phyloP scores from a whole-genome alignment of 1,140 invertebrate genomes.

The Dendrolimus kikuchii region DNA sequence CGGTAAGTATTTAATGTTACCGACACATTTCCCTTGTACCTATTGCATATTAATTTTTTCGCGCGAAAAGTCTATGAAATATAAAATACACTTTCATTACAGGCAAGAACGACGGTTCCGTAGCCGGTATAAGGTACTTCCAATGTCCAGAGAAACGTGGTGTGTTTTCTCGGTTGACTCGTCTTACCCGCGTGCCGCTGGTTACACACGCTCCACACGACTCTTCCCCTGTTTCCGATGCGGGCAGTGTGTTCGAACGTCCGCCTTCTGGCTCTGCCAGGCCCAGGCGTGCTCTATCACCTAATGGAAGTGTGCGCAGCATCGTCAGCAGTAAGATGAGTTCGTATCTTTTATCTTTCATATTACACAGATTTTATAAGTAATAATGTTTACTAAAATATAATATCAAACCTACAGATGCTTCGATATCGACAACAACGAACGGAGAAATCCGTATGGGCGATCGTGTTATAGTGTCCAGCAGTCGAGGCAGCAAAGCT shows the following conservation, averaged over 20 bases:
- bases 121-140: slow-evolving; percentile 92
- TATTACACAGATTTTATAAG: not conserved
- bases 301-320: slow-evolving; percentile 67
- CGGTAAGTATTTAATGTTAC: slow-evolving; percentile 72
- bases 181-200: slow-evolving; percentile 84
- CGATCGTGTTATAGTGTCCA: slow-evolving; percentile 92
- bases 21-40: not conserved
- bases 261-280: slow-evolving; percentile 54
- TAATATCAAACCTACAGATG: slow-evolving; percentile 58
- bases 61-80: not conserved
- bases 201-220: slow-evolving; percentile 57
- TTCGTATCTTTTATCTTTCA: slow-evolving; percentile 23
- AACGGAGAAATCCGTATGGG: slow-evolving; percentile 82
- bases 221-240: slow-evolving; percentile 59
- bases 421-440: slow-evolving; percentile 75
- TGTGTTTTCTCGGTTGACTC: slow-evolving; percentile 92
- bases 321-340: slow-evolving; percentile 71
- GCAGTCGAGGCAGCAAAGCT: slow-evolving; percentile 87
- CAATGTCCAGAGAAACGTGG: slow-evolving; percentile 95
- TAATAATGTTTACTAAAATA: slow-evolving; percentile 1
- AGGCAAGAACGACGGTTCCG: slow-evolving; percentile 98
- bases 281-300: slow-evolving; percentile 54
- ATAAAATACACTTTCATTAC: slow-evolving; percentile 16
- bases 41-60: not conserved
- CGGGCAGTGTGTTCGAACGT: slow-evolving; percentile 55